Evolutionary conservation across 2,113 vertebrate genomes (phyloP).

Genomic region (Leiothrix lutea): DNA sequence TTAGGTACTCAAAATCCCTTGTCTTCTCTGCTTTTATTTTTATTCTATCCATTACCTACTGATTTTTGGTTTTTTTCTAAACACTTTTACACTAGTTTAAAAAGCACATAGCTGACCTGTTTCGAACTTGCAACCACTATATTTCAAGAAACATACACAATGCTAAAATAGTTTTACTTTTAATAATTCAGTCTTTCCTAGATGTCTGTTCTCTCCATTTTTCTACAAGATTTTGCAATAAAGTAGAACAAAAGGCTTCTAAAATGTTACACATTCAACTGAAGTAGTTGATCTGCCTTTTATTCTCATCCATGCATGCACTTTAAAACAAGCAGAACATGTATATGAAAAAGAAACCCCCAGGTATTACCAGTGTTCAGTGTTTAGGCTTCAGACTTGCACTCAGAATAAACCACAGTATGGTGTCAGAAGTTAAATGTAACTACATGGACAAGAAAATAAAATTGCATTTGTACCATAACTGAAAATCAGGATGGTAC

Average conservation of each 20-base stretch:
- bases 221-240: not conserved
- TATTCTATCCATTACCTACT: not conserved
- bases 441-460: not conserved
- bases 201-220: not conserved
- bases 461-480: not conserved
- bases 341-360: not conserved
- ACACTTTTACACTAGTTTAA: not conserved
- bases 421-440: not conserved
- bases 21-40: not conserved
- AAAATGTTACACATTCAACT: not conserved
- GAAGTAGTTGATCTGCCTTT: not conserved
- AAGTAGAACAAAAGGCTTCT: not conserved
- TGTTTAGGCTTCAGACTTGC: not conserved
- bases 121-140: not conserved
- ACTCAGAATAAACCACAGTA: not conserved
- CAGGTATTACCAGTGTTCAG: not conserved
- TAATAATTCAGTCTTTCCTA: not conserved
- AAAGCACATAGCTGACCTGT: not conserved
- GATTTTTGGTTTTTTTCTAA: not conserved
- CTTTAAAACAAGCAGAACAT: not conserved
- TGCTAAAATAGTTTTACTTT: not conserved
- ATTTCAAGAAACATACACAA: not conserved
- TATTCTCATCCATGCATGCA: not conserved
- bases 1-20: not conserved
- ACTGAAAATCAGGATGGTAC: not conserved